These are phyloP conservation scores for Lophochroa leadbeateri DNA, from an alignment of 2,113 vertebrate species.

Conservation along the genomic window DNA sequence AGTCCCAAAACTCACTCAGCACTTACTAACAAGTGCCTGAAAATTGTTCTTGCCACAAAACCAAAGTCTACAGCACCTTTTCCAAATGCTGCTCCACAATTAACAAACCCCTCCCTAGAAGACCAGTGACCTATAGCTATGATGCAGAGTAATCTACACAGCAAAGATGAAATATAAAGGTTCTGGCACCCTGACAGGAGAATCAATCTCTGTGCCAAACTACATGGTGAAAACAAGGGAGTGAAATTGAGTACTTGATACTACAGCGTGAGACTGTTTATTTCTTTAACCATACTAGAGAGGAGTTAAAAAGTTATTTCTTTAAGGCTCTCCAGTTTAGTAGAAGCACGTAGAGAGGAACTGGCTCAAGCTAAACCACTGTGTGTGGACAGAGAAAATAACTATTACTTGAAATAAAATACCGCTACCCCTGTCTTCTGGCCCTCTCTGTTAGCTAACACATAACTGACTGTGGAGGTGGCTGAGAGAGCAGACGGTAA, in stretches of 20 bases:
- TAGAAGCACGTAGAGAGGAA: neutral
- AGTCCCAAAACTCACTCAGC: neutral
- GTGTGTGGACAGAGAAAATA: neutral
- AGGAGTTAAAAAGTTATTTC: neutral
- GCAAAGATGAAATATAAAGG: neutral
- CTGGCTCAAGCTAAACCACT: neutral
- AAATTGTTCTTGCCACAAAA: neutral
- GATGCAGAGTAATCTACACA: neutral
- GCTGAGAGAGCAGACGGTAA: neutral
- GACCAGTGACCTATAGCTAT: neutral
- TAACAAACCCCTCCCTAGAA: neutral
- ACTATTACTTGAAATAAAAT: constrained; percentile 2
- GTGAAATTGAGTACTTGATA: neutral
- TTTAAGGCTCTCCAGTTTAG: neutral
- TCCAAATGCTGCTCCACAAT: neutral
- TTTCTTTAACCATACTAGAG: neutral
- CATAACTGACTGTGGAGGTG: neutral
- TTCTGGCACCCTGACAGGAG: neutral
- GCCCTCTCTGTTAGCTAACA: neutral
- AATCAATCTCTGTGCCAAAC: neutral
- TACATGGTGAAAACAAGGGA: neutral
- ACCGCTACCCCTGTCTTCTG: neutral
- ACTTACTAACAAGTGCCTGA: neutral
- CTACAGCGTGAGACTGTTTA: neutral
- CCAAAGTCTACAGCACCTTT: neutral